Percentiles rank a stretch among this genome's conserved stretches.
phyloP scores from a whole-genome alignment of 2,888 invertebrate species.

The Oasisia sp. region DNA sequence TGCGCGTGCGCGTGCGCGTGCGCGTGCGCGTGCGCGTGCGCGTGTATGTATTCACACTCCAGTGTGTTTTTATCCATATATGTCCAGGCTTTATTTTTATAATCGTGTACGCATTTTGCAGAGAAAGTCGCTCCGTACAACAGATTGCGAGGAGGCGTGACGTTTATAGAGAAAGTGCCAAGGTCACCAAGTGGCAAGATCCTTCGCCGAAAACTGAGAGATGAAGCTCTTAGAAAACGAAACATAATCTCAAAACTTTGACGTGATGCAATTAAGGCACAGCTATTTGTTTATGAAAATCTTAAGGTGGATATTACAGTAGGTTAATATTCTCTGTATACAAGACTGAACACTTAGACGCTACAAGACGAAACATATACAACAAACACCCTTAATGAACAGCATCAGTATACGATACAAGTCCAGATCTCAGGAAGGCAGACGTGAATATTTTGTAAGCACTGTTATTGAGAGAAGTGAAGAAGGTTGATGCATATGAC shows the following conservation, averaged over 20 bases:
- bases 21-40: too few relatives aligned
- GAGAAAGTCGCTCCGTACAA: background rate
- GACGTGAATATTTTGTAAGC: too few relatives aligned
- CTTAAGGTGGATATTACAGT: background rate
- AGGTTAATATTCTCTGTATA: background rate
- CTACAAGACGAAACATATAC: background rate
- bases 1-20: too few relatives aligned
- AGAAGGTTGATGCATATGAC: too few relatives aligned
- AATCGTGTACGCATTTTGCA: background rate
- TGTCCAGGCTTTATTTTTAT: too few relatives aligned
- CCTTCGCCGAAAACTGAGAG: background rate
- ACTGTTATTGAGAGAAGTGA: too few relatives aligned
- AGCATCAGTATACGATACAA: too few relatives aligned
- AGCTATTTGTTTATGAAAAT: background rate
- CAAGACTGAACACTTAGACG: background rate
- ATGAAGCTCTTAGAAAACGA: background rate
- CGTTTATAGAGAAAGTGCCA: background rate
- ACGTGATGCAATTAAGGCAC: background rate
- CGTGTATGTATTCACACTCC: too few relatives aligned
- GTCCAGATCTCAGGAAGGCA: too few relatives aligned
- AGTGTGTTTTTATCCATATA: too few relatives aligned
- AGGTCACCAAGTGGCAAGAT: constrained; percentile 20
- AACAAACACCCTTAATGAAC: too few relatives aligned
- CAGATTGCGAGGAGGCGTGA: background rate
- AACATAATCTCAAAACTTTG: background rate